phyloP scores from a whole-genome alignment of 2,113 vertebrate genomes.

The Tursiops truncatus region DNA sequence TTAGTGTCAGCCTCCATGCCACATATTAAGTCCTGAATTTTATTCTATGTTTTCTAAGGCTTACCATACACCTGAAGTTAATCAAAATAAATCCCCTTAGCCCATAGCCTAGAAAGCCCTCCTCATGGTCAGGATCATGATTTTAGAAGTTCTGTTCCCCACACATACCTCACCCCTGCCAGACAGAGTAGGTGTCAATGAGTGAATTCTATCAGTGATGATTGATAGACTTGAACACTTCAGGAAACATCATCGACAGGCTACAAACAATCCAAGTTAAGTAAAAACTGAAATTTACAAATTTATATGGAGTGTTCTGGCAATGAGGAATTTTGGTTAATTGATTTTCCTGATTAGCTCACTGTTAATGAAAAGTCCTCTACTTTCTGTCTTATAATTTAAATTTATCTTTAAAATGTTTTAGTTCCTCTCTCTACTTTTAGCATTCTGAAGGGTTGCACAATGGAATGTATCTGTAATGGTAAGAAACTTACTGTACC shows the following conservation, averaged over 20 bases:
- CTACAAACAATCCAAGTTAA: neutral
- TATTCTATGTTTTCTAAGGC: neutral
- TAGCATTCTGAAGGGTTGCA: neutral
- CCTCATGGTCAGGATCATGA: neutral
- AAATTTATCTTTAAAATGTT: constrained; percentile 8
- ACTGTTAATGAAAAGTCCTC: neutral
- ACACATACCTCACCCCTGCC: neutral
- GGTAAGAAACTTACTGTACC: neutral
- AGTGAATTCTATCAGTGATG: neutral
- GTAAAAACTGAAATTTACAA: neutral
- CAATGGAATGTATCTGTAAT: neutral
- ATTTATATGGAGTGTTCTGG: neutral
- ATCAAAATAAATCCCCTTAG: neutral
- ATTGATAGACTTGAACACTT: neutral
- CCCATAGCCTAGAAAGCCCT: neutral
- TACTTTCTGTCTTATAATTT: neutral
- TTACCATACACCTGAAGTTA: neutral
- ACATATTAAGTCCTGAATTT: neutral
- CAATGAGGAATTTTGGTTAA: neutral
- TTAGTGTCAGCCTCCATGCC: neutral
- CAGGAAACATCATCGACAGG: neutral
- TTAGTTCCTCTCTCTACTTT: neutral
- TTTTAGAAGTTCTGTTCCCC: neutral
- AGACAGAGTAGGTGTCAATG: neutral
- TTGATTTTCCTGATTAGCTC: constrained; percentile 17